A percentile compares a stretch with the other conserved stretches of the same genome.
These are phyloP conservation scores for Metaphire vulgaris DNA, from an alignment of 1,140 invertebrate genomes.

Conservation along the genomic window DNA sequence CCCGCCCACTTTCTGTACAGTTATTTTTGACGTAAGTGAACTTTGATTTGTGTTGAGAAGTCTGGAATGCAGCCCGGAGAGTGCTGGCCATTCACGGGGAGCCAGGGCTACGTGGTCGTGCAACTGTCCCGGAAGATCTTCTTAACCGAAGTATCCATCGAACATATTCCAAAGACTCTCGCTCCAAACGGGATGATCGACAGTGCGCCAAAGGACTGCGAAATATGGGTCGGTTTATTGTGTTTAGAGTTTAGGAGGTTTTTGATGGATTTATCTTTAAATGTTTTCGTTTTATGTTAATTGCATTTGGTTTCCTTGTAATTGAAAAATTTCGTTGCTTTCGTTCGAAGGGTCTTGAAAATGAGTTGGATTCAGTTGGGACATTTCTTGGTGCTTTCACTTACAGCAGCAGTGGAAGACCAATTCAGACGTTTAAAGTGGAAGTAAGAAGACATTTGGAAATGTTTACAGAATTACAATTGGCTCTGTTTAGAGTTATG, in stretches of 20 bases:
- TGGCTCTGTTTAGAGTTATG: no score
- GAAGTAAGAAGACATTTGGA: no score
- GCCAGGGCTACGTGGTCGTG: slow-evolving; percentile 66
- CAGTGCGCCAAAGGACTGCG: slow-evolving; percentile 85
- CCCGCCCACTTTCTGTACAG: no score
- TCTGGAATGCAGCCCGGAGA: slow-evolving; percentile 83
- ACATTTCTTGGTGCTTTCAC: slow-evolving; percentile 75
- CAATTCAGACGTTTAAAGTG: slow-evolving; percentile 89
- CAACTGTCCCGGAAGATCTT: slow-evolving; percentile 65
- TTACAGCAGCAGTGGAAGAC: slow-evolving; percentile 70
- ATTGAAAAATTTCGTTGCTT: no score
- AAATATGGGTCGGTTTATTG: slow-evolving; percentile 79
- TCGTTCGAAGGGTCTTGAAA: slow-evolving; percentile 66
- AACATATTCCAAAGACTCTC: slow-evolving; percentile 61
- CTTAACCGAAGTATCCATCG: slow-evolving; percentile 79
- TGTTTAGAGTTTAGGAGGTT: no score
- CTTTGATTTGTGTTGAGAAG: no score
- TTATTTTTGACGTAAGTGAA: no score
- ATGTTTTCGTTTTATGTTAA: no score
- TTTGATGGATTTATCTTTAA: slow-evolving; percentile 7
- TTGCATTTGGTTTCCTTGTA: no score
- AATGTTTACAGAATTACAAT: no score
- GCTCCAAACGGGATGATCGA: slow-evolving; percentile 65
- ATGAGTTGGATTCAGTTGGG: slow-evolving; percentile 71
- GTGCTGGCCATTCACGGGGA: slow-evolving; percentile 95